Conservation (phyloP, 2,113 vertebrate species). For the Coreoperca whiteheadi region DNA sequence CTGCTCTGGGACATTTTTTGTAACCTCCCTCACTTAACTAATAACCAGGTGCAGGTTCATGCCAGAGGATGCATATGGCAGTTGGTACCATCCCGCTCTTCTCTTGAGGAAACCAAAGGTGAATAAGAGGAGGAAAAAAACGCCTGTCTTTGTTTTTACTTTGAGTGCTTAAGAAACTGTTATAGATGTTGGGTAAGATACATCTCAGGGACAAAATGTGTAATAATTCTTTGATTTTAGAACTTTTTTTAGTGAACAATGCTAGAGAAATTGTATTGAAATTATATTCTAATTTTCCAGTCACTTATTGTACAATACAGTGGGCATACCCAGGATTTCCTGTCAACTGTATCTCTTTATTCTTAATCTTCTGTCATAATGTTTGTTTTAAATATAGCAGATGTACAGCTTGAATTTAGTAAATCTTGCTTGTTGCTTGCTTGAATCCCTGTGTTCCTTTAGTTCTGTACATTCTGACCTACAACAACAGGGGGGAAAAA, state of each 20-base stretch:
- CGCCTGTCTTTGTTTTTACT: background rate
- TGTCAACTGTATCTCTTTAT: background rate
- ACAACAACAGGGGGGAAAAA: constrained; percentile 20
- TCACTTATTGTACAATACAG: background rate
- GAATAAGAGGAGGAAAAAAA: background rate
- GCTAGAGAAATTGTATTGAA: background rate
- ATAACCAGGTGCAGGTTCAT: constrained; percentile 37
- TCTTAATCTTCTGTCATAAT: background rate
- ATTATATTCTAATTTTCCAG: background rate
- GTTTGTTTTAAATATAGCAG: constrained; percentile 20
- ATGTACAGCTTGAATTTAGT: constrained; percentile 1
- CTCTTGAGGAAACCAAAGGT: constrained; percentile 56
- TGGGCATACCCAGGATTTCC: background rate
- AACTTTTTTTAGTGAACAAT: background rate
- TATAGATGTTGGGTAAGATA: background rate
- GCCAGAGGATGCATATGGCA: constrained; percentile 39
- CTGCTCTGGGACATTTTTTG: constrained; percentile 13
- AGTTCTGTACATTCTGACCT: constrained; percentile 39
- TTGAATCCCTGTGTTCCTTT: constrained; percentile 34
- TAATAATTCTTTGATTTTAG: background rate
- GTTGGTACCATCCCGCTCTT: constrained; percentile 5
- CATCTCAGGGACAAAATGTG: background rate
- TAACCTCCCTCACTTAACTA: background rate
- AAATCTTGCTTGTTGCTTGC: constrained; percentile 20
- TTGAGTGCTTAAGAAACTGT: background rate